A percentile compares a stretch with the other conserved stretches of the same genome.
phyloP scores from a whole-genome alignment of 2,113 vertebrate species.

The Eclectus roratus region DNA sequence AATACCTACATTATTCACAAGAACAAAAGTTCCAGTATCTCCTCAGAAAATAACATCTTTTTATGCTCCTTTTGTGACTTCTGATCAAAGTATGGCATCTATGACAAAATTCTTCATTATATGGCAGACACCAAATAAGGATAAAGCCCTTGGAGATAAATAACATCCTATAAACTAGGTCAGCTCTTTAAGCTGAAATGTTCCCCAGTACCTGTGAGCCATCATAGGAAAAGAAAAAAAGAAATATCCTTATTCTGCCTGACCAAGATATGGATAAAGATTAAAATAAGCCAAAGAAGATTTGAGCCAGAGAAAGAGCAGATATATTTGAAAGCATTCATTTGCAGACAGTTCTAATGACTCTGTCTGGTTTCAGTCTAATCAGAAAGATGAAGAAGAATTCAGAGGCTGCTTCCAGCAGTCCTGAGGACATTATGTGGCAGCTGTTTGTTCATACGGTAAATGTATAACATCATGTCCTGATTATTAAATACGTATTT shows the following conservation, averaged over 20 bases:
- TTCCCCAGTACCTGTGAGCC: neutral
- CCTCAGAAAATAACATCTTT: neutral
- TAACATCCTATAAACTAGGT: slow-evolving; percentile 54
- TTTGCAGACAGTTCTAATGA: slow-evolving; percentile 52
- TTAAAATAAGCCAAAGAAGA: slow-evolving; percentile 28
- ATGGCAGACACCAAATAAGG: neutral
- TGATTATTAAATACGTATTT: slow-evolving; percentile 44
- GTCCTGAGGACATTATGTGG: slow-evolving; percentile 1
- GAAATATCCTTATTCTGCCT: slow-evolving; percentile 20
- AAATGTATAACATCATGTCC: slow-evolving; percentile 43
- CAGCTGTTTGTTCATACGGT: slow-evolving; percentile 43
- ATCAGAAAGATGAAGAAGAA: slow-evolving; percentile 48
- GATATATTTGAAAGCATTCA: slow-evolving; percentile 42
- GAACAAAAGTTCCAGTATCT: slow-evolving; percentile 1
- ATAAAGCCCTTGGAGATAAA: slow-evolving; percentile 9
- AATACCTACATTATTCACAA: neutral
- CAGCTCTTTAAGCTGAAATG: slow-evolving; percentile 27
- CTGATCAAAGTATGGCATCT: slow-evolving; percentile 24
- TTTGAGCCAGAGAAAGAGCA: neutral
- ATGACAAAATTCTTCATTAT: slow-evolving; percentile 1
- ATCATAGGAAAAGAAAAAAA: neutral
- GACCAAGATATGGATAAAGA: slow-evolving; percentile 30
- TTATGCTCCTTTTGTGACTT: neutral
- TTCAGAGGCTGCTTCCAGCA: slow-evolving; percentile 17
- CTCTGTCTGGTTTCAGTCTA: slow-evolving; percentile 29